Percentiles rank a stretch among this genome's conserved stretches.
Conservation (phyloP, 92 coral and sea anemone species). For the Chrysogorgia sp. region DNA sequence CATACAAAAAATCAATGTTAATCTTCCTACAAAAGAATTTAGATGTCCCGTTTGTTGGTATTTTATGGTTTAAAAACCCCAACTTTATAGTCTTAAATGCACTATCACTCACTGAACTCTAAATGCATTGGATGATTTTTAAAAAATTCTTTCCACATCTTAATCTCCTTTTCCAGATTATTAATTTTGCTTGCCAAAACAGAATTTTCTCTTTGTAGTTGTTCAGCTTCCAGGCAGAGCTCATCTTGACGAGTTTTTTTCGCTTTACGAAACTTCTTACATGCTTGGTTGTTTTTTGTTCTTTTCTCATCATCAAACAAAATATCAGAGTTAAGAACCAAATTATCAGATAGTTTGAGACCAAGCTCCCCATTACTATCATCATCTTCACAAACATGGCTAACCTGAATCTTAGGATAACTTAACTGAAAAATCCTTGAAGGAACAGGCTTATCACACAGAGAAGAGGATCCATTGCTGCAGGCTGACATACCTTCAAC, state of each 20-base stretch:
- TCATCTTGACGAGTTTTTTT: conserved; percentile 41
- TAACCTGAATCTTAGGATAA: not conserved
- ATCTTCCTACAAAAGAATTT: too few relatives aligned
- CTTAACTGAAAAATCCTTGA: not conserved
- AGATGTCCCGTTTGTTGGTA: too few relatives aligned
- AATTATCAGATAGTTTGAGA: conserved; percentile 20
- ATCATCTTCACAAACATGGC: not conserved
- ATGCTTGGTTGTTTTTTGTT: conserved; percentile 27
- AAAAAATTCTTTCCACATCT: conserved; percentile 43
- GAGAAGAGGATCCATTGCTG: conserved; percentile 13
- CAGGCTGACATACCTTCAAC: not conserved
- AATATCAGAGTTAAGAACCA: conserved; percentile 64
- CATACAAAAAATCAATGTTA: too few relatives aligned
- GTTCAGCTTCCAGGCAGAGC: conserved; percentile 6
- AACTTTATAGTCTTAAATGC: too few relatives aligned
- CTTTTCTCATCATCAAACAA: conserved; percentile 33
- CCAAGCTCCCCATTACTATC: not conserved
- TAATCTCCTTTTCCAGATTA: conserved; percentile 24
- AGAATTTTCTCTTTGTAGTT: conserved; percentile 18
- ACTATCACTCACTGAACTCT: not conserved
- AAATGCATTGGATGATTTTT: conserved; percentile 3
- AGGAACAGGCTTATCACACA: conserved; percentile 6
- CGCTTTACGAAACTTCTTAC: conserved; percentile 39
- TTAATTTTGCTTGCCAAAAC: conserved; percentile 2
- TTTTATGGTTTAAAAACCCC: too few relatives aligned